These are phyloP conservation scores for Hydropotes inermis DNA, from an alignment of 2,113 vertebrate species.

Conservation along the genomic window DNA sequence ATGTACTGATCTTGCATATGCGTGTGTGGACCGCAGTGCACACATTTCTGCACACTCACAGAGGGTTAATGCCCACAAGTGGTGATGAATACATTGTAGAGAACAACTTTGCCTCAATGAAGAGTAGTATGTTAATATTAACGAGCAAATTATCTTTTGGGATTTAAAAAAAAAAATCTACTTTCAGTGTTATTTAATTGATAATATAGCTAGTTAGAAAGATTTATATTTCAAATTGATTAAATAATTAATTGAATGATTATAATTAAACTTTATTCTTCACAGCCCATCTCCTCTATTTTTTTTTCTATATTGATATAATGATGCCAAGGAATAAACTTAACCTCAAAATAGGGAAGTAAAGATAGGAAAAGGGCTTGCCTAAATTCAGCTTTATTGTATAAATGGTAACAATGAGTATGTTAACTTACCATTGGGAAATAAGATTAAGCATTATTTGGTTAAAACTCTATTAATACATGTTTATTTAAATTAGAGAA, in stretches of 20 bases:
- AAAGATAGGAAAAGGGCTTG: not conserved
- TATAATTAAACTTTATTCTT: constrained; percentile 75
- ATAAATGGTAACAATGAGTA: not conserved
- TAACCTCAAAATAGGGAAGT: not conserved
- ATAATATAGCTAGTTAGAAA: constrained; percentile 76
- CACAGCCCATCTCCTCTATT: constrained; percentile 49
- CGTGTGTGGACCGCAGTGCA: not conserved
- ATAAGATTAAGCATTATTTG: not conserved
- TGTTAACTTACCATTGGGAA: not conserved
- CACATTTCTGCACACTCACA: not conserved
- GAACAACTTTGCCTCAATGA: constrained; percentile 51
- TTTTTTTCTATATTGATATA: constrained; percentile 64
- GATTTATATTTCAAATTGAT: constrained; percentile 79
- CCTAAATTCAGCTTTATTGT: not conserved
- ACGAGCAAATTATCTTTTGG: constrained; percentile 67
- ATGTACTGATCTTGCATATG: fast-evolving
- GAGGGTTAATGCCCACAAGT: constrained; percentile 38
- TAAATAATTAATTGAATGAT: constrained; percentile 78
- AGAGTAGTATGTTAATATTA: constrained; percentile 66
- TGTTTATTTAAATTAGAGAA: not conserved
- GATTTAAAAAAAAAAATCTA: constrained; percentile 30
- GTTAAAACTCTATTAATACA: not conserved
- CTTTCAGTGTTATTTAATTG: constrained; percentile 49
- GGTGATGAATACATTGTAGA: constrained; percentile 33
- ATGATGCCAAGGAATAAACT: not conserved